Base-by-base conservation (phyloP, 2,888 invertebrate species). In the Athalia cordata region DNA sequence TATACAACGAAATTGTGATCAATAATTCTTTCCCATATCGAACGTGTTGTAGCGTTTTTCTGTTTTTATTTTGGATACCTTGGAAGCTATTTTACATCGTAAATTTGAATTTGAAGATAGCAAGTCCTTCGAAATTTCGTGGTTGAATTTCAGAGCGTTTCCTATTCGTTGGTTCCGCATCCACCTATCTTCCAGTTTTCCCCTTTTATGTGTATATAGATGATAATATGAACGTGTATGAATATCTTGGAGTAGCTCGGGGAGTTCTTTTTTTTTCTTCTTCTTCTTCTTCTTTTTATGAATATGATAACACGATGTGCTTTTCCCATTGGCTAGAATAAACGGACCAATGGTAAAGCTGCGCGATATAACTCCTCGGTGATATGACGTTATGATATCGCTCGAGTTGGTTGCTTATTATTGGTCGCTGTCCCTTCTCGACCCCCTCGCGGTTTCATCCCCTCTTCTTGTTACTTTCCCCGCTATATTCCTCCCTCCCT, bases 361-460 rank as follows among this genome's bases (percentile, higher is more conserved):
- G 77, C 78, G 72, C 83, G 87, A 86, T 87, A 88, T 88, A 83
- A 84, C 83, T 83, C 81, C 85, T 84, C 86, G 88, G 88, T 88
- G 88, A 89, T 89, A 89, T 89, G 87, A 89, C 89, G 89, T 89
- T 89, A 89, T 89, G 89, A 89, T 89, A 89, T 89, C 87, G 86
- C 86, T 72, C 72, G 72, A 72, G 72, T 72, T 15, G 86, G 85
- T 81, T 86, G 84, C 85, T 87, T 89, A 89, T 89, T 89, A 89
- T 89, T 89, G 89, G 89, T 89, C 87, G 88, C 81, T 81, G 80
- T 81, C 85, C 87, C 87, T 85, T 84, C 86, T 84, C 85, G 82
- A 77, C 77, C 80, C 29, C 70, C 81, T 80, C 81, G 61, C 82
- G 83, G 82, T 83, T 83, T 83, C 82, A 86, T 85, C 81, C 81